phyloP scores from a whole-genome alignment of 2,797 vertebrate species.

The Sebastes trivittatus region DNA sequence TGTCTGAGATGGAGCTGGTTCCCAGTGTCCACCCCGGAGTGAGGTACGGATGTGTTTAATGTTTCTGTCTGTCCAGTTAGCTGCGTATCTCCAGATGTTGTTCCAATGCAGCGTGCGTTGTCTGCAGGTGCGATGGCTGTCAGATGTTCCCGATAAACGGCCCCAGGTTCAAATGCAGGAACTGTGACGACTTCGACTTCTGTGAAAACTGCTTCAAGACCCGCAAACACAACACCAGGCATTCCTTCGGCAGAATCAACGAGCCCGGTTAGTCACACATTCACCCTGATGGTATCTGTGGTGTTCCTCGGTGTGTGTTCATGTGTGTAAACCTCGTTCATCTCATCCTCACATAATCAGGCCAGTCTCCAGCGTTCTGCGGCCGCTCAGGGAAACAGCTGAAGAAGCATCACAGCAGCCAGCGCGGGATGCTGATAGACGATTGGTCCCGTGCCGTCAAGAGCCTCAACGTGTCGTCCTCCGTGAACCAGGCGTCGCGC shows the following conservation, averaged over 20 bases:
- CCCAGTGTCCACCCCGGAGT: conserved; percentile 97
- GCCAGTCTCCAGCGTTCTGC: conserved; percentile 93
- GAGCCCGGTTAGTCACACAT: conserved; percentile 88
- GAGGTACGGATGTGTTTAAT: conserved; percentile 71
- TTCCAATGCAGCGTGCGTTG: not conserved
- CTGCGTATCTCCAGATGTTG: not conserved
- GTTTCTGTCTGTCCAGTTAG: not conserved
- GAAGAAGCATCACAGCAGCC: conserved; percentile 91
- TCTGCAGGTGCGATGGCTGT: conserved; percentile 94
- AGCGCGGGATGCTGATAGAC: conserved; percentile 94
- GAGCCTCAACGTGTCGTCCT: conserved; percentile 93
- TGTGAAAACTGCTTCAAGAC: conserved; percentile 98
- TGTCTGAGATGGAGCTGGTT: conserved; percentile 98
- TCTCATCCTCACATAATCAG: conserved; percentile 68
- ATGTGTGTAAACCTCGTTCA: not conserved
- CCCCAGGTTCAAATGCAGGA: conserved; percentile 95
- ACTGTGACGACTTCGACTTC: conserved; percentile 98
- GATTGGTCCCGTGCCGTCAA: conserved; percentile 98
- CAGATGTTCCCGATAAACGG: conserved; percentile 99
- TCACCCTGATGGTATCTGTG: not conserved
- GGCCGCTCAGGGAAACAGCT: conserved; percentile 97
- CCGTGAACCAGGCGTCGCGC: conserved; percentile 93
- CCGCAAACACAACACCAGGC: conserved; percentile 92
- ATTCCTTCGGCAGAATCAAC: conserved; percentile 97
- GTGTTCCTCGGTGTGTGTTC: not conserved